Conservation (phyloP, 2,797 vertebrate species). For the Chelon labrosus region DNA sequence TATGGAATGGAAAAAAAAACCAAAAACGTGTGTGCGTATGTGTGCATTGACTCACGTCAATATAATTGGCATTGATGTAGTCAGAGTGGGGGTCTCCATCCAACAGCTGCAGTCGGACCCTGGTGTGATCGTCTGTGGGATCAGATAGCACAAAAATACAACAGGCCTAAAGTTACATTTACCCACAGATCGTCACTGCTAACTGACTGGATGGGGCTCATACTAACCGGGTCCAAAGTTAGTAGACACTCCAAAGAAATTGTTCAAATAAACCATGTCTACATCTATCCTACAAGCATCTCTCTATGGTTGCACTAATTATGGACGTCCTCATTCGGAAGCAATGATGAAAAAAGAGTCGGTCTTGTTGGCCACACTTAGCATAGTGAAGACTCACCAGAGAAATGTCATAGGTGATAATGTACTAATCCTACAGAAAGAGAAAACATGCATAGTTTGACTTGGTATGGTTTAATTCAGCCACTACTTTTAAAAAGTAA, state of each 20-base stretch:
- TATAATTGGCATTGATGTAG: slow-evolving; percentile 99
- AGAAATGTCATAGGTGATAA: not conserved
- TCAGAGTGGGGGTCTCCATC: slow-evolving; percentile 97
- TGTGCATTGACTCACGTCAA: slow-evolving; percentile 88
- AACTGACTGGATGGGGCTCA: slow-evolving; percentile 39
- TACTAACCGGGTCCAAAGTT: not conserved
- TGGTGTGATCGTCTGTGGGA: slow-evolving; percentile 96
- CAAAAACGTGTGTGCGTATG: not conserved
- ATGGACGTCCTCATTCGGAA: too few relatives aligned
- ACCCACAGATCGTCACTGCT: slow-evolving; percentile 76
- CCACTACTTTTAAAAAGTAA: not conserved
- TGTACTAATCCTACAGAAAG: not conserved
- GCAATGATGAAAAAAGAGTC: too few relatives aligned
- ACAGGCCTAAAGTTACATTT: slow-evolving; percentile 88
- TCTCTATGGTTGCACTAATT: too few relatives aligned
- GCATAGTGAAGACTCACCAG: not conserved
- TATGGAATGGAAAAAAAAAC: too few relatives aligned
- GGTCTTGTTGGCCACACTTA: too few relatives aligned
- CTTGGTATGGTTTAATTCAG: slow-evolving; percentile 1
- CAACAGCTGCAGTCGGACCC: slow-evolving; percentile 93
- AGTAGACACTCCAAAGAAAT: not conserved
- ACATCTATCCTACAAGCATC: not conserved
- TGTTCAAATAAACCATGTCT: not conserved
- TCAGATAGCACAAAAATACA: slow-evolving; percentile 86
- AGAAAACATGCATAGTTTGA: not conserved